Percentiles rank a stretch among this genome's conserved stretches.
Evolutionary conservation across 2,797 vertebrate genomes (phyloP).

Genomic region (Pantherophis alleghaniensis): DNA sequence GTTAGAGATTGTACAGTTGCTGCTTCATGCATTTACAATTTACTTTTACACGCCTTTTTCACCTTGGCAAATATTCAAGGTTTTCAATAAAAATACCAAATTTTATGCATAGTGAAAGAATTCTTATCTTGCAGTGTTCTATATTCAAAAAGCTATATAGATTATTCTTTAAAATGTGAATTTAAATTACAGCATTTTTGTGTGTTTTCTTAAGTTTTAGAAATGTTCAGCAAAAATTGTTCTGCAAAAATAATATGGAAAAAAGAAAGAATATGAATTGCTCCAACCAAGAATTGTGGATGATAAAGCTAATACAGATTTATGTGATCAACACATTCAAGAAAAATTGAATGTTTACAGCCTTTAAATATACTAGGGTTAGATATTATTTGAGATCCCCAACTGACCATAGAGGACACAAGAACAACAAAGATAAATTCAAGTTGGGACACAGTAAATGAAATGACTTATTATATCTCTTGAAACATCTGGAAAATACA

Average conservation of each 20-base stretch:
- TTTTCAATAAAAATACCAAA: not conserved
- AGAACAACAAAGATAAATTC: conserved; percentile 46
- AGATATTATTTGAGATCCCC: not conserved
- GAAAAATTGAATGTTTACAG: conserved; percentile 27
- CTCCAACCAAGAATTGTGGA: conserved; percentile 21
- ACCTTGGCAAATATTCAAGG: not conserved
- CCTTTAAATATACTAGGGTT: conserved; percentile 1
- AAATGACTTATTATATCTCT: not conserved
- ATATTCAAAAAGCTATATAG: not conserved
- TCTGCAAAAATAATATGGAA: accelerated
- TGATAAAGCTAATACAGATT: not conserved
- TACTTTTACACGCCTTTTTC: not conserved
- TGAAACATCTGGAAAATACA: accelerated
- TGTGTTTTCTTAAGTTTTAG: conserved; percentile 17
- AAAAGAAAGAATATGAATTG: not conserved
- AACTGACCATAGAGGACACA: conserved; percentile 33
- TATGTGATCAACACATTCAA: conserved; percentile 1
- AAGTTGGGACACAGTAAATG: not conserved
- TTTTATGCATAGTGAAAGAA: not conserved
- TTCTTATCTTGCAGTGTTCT: not conserved
- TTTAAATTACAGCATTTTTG: not conserved
- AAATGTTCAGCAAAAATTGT: not conserved
- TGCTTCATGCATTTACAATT: not conserved
- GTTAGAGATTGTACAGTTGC: not conserved
- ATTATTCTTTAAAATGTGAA: not conserved